Evolutionary conservation across 2,797 vertebrate species (phyloP).

Genomic region (Syngnathus acus): DNA sequence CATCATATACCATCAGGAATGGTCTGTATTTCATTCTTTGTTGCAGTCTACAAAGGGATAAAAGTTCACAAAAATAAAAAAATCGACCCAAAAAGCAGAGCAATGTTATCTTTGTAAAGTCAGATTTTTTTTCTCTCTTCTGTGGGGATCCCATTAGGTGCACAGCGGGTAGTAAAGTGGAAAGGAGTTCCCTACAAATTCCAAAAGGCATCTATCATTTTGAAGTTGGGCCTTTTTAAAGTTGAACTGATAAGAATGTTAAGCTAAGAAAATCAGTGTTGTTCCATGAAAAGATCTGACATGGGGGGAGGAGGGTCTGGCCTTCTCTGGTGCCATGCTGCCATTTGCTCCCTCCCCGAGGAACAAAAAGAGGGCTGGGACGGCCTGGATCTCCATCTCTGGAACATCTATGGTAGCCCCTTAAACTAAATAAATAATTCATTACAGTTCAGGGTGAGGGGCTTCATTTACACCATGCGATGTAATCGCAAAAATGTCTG

Average conservation of each 20-base stretch:
- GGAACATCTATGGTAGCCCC: slow-evolving; percentile 70
- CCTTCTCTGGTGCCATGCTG: slow-evolving; percentile 67
- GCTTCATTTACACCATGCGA: slow-evolving; percentile 71
- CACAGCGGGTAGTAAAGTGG: background rate
- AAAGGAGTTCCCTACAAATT: background rate
- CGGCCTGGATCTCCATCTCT: slow-evolving; percentile 65
- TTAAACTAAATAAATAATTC: slow-evolving; percentile 79
- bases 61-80: background rate
- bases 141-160: background rate
- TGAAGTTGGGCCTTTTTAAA: slow-evolving; percentile 2
- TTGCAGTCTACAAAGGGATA: background rate
- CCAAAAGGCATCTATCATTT: background rate
- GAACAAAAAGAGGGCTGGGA: slow-evolving; percentile 48
- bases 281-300: slow-evolving; percentile 19
- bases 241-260: background rate
- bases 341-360: slow-evolving; percentile 66
- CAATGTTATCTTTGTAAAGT: background rate
- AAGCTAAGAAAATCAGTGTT: slow-evolving; percentile 12
- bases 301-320: slow-evolving; percentile 37
- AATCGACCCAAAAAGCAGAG: background rate
- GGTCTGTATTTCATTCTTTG: background rate
- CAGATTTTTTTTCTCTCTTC: background rate
- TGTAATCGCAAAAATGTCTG: slow-evolving; percentile 69
- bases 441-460: slow-evolving; percentile 70
- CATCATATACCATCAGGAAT: background rate